Evolutionary conservation across 2,888 invertebrate species (phyloP).

Genomic region (Ornithoptera alexandrae): DNA sequence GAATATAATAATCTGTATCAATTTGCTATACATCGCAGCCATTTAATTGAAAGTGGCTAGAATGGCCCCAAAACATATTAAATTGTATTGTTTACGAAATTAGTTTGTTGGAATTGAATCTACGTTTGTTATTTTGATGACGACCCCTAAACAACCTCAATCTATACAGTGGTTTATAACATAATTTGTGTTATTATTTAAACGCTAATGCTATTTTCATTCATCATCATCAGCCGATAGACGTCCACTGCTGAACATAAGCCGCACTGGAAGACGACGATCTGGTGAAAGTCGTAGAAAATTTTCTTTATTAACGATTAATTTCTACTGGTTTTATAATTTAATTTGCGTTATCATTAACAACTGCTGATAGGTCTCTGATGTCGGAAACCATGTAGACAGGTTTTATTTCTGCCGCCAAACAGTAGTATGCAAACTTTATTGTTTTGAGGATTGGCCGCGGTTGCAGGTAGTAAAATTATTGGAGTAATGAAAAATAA

Average conservation of each 20-base stretch:
- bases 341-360: background rate
- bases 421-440: no score
- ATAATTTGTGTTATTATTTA: conserved; percentile 18
- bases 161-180: conserved; percentile 9
- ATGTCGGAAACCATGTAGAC: no score
- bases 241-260: no score
- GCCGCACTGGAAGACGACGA: no score
- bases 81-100: conserved; percentile 12
- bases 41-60: conserved; percentile 6
- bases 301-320: background rate
- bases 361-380: no score
- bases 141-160: conserved; percentile 16
- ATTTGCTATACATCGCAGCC: conserved; percentile 11
- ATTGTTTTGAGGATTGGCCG: no score
- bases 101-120: conserved; percentile 11
- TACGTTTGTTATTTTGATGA: conserved; percentile 21
- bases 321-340: background rate
- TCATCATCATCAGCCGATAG: no score
- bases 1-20: conserved; percentile 5
- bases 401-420: no score
- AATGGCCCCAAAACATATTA: conserved; percentile 10
- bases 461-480: no score
- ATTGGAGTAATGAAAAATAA: no score
- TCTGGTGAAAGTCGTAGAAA: no score
- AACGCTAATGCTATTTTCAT: background rate